phyloP scores from a whole-genome alignment of 2,113 vertebrate species.

The Sturnira hondurensis region DNA sequence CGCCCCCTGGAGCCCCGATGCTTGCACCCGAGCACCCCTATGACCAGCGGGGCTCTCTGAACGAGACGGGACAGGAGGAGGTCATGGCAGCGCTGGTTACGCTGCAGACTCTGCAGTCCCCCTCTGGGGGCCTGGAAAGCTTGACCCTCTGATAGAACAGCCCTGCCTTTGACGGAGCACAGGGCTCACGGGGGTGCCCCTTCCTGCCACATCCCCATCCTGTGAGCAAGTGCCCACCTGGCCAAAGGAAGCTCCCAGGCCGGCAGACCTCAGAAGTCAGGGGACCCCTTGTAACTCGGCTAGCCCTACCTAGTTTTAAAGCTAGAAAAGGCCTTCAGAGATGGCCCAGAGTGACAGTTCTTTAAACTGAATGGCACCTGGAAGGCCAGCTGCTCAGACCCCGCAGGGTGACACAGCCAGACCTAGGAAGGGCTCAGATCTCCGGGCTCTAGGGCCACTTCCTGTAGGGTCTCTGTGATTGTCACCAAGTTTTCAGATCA shows the following conservation, averaged over 20 bases:
- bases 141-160: neutral
- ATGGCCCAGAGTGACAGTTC: neutral
- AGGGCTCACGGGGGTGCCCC: neutral
- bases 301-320: neutral
- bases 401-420: neutral
- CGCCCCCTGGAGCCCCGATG: neutral
- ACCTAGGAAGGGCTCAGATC: neutral
- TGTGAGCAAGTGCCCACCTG: neutral
- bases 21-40: accelerated
- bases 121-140: neutral
- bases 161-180: neutral
- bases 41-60: neutral
- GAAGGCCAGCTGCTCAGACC: neutral
- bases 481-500: neutral
- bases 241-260: neutral
- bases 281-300: too few relatives aligned
- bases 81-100: accelerated
- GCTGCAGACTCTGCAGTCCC: neutral
- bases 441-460: neutral
- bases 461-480: neutral
- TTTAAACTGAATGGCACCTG: neutral
- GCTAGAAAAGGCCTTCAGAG: neutral
- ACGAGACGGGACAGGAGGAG: too few relatives aligned
- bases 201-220: neutral
- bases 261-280: neutral